These are phyloP conservation scores for Hymenochirus boettgeri DNA, from an alignment of 2,113 vertebrate genomes.

Conservation along the genomic window DNA sequence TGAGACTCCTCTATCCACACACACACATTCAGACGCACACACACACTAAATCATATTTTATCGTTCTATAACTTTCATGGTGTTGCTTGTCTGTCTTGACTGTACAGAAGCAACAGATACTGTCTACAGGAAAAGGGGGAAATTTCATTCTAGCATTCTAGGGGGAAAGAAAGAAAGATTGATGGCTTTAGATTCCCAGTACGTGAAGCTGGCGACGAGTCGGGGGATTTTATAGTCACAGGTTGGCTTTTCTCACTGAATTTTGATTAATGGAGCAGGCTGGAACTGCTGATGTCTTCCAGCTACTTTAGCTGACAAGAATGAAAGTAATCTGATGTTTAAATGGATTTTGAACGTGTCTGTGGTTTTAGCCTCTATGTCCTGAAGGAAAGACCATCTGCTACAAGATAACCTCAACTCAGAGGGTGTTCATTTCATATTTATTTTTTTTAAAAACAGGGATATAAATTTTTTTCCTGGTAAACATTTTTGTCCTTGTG, in stretches of 20 bases:
- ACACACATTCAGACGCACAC: too few relatives aligned
- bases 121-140: constrained; percentile 9
- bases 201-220: constrained; percentile 39
- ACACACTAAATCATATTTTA: neutral
- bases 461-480: constrained; percentile 4
- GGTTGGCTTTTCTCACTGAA: constrained; percentile 47
- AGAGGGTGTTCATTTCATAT: neutral
- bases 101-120: constrained; percentile 30
- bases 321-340: constrained; percentile 46
- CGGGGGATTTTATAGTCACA: constrained; percentile 43
- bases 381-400: constrained; percentile 52
- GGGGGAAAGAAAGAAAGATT: constrained; percentile 38
- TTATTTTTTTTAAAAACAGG: constrained; percentile 23
- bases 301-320: constrained; percentile 48
- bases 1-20: too few relatives aligned
- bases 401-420: constrained; percentile 39
- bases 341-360: constrained; percentile 46
- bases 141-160: constrained; percentile 12
- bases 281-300: constrained; percentile 47
- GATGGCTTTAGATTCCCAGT: constrained; percentile 31
- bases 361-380: constrained; percentile 47
- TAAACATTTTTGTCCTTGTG: constrained; percentile 1
- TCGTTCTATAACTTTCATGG: neutral
- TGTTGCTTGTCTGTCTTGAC: constrained; percentile 4
- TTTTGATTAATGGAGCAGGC: constrained; percentile 55